These are phyloP conservation scores for Eucriotettix oculatus DNA, from an alignment of 2,888 invertebrate species.

Conservation along the genomic window DNA sequence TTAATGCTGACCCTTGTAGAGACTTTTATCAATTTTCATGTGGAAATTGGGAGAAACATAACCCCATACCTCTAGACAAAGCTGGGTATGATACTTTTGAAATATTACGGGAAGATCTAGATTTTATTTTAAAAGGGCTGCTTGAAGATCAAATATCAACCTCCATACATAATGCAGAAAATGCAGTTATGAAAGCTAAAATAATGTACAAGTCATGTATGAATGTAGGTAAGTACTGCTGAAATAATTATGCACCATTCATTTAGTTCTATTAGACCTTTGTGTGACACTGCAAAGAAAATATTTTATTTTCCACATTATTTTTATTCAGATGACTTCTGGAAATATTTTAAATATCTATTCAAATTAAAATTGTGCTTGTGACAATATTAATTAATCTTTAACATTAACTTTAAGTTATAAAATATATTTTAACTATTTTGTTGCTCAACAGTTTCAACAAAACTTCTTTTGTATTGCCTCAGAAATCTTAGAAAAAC, in stretches of 20 bases:
- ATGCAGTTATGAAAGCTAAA: too few relatives aligned
- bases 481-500: slow-evolving; percentile 45
- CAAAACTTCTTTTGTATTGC: neutral
- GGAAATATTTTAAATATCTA: too few relatives aligned
- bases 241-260: too few relatives aligned
- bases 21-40: slow-evolving; percentile 77
- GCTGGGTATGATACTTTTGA: slow-evolving; percentile 81
- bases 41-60: slow-evolving; percentile 69
- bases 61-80: slow-evolving; percentile 79
- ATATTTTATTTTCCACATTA: too few relatives aligned
- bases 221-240: too few relatives aligned
- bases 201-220: too few relatives aligned
- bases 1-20: slow-evolving; percentile 51
- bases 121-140: slow-evolving; percentile 47
- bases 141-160: slow-evolving; percentile 34
- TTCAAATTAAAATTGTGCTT: too few relatives aligned
- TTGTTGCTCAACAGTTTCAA: neutral
- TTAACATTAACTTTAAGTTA: neutral
- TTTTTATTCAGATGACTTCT: too few relatives aligned
- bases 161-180: too few relatives aligned
- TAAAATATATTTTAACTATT: neutral
- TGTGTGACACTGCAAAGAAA: too few relatives aligned
- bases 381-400: too few relatives aligned
- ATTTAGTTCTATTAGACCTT: too few relatives aligned
- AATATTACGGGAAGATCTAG: slow-evolving; percentile 67